Evolutionary conservation across 2,888 invertebrate genomes (phyloP), one percentile per base, ranked within the genome.

Genomic region (Ethmia dodecea): DNA sequence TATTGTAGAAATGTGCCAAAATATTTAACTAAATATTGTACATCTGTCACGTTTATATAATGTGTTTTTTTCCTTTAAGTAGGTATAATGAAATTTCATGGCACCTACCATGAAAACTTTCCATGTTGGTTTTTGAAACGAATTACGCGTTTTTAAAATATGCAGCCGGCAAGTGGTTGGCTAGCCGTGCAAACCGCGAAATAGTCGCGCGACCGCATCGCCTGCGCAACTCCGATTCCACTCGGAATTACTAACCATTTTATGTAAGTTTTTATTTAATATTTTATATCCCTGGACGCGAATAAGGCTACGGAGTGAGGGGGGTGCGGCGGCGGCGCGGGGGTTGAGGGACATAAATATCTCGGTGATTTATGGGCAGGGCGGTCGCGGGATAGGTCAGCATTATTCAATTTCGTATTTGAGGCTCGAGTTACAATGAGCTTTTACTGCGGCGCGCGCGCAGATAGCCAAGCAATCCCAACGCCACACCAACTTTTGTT

Each of bases 351-450:
- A 84, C 84, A 84, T 84, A 84, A 84, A 86, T 84, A 86, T 86
- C 84, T 81, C 70, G 66, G 81, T 86, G 84, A 86, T 84, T 86
- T 86, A 86, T 76, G 83, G 64, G 56, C 69, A 65, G 76, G 74
- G 79, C 77, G 84, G 86, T 80, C 83, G 83, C 81, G 77, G 84
- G 84, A 86, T 86, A 86, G 86, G 86, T 86, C 84, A 84, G 84
- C 81, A 84, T 86, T 84, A 84, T 86, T 84, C 84, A 84, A 84
- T 84, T 86, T 84, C 81, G 81, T 84, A 83, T 86, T 86, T 81
- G 81, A 84, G 72, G 70, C 75, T 84, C 80, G 70, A 64, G 75
- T 84, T 83, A 84, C 86, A 83, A 83, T 81, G 79, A 84, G 83
- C 76, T 83, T 80, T 84, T 79, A 84, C 79, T 71, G 73, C 67